A percentile compares a stretch with the other conserved stretches of the same genome.
Conservation (phyloP, 2,113 vertebrate genomes). For the Cricetomys ansorgei region DNA sequence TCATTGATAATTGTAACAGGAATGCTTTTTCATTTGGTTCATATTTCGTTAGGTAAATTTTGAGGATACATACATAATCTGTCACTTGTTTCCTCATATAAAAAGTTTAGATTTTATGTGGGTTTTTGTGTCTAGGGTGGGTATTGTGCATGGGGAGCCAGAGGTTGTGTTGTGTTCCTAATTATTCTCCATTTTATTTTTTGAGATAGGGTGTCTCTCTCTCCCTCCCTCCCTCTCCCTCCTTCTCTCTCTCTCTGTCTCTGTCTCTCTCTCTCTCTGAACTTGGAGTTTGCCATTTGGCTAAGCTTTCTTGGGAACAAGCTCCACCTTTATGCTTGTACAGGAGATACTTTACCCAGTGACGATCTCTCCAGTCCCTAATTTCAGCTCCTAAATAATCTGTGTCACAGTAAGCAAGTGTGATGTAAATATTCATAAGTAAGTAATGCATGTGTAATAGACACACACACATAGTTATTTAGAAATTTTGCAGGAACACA, state of each 20-base stretch:
- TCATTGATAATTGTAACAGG: slow-evolving; percentile 20
- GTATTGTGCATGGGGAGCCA: background rate
- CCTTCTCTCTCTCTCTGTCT: background rate
- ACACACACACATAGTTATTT: background rate
- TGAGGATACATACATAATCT: background rate
- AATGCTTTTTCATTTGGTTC: slow-evolving; percentile 4
- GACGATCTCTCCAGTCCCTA: background rate
- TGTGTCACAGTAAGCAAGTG: background rate
- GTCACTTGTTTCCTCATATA: background rate
- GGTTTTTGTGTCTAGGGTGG: background rate
- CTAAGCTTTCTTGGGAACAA: background rate
- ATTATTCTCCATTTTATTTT: background rate
- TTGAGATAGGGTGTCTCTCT: no score
- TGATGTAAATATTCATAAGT: background rate
- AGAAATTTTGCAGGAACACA: slow-evolving; percentile 4
- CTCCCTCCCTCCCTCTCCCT: background rate
- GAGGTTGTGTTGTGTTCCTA: background rate
- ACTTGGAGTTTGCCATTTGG: background rate
- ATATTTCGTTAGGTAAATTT: slow-evolving; percentile 42
- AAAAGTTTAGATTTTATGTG: background rate
- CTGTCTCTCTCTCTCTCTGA: background rate
- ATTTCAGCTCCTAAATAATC: background rate
- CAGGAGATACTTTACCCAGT: background rate
- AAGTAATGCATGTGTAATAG: background rate
- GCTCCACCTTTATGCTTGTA: background rate